These are phyloP conservation scores for Psylliodes chrysocephalus DNA, from an alignment of 2,888 invertebrate genomes.

Conservation along the genomic window DNA sequence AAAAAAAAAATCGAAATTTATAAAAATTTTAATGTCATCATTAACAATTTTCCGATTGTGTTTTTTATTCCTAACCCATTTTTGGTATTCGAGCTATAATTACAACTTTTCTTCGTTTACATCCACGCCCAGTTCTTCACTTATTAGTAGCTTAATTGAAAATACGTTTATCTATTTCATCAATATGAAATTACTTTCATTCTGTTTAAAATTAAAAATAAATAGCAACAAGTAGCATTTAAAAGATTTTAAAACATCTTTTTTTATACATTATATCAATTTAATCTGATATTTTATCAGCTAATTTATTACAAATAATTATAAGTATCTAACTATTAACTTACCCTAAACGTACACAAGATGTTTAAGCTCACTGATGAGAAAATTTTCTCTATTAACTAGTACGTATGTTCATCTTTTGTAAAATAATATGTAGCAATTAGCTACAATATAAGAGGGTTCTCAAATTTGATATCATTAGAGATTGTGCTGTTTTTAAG, in stretches of 20 bases:
- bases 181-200: background rate
- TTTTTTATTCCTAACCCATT: no score
- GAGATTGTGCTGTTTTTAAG: no score
- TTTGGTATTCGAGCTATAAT: no score
- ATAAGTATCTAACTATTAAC: background rate
- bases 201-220: conserved; percentile 6
- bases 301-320: conserved; percentile 4
- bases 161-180: background rate
- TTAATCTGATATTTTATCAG: conserved; percentile 5
- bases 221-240: background rate
- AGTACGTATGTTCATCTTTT: no score
- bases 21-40: no score
- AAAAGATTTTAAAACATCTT: background rate
- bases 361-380: background rate
- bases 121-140: background rate
- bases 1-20: no score
- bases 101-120: no score
- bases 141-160: background rate
- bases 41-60: no score
- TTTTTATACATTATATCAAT: background rate
- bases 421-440: no score
- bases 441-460: no score
- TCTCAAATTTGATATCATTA: no score
- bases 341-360: background rate
- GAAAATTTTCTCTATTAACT: conserved; percentile 1